A percentile compares a stretch with the other conserved stretches of the same genome.
Evolutionary conservation across 2,797 vertebrate species (phyloP).

Genomic region (Aeoliscus strigatus): DNA sequence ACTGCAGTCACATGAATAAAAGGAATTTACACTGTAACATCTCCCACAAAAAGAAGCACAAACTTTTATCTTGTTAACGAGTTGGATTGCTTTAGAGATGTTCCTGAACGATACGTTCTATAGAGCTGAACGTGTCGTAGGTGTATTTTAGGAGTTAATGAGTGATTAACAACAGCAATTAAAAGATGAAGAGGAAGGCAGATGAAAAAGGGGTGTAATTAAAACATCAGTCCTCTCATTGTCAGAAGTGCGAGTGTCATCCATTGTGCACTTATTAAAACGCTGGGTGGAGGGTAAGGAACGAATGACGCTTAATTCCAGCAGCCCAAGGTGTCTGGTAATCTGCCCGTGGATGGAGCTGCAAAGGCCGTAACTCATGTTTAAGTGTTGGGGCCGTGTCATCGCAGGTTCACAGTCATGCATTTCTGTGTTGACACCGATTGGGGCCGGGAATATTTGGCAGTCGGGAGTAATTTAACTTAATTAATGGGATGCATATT

Average conservation of each 20-base stretch:
- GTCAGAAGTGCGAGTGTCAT: slow-evolving; percentile 96
- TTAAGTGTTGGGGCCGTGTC: slow-evolving; percentile 96
- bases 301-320: slow-evolving; percentile 91
- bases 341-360: slow-evolving; percentile 94
- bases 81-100: slow-evolving; percentile 85
- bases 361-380: slow-evolving; percentile 95
- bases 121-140: slow-evolving; percentile 88
- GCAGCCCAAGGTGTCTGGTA: slow-evolving; percentile 96
- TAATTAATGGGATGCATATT: slow-evolving; percentile 99
- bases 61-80: slow-evolving; percentile 66
- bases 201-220: slow-evolving; percentile 87
- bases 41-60: slow-evolving; percentile 20
- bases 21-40: slow-evolving; percentile 7
- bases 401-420: slow-evolving; percentile 99
- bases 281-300: slow-evolving; percentile 78
- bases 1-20: slow-evolving; percentile 4
- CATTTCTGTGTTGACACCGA: slow-evolving; percentile 99
- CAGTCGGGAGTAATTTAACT: slow-evolving; percentile 99
- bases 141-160: slow-evolving; percentile 95
- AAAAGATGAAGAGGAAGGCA: slow-evolving; percentile 90
- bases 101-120: slow-evolving; percentile 90
- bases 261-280: slow-evolving; percentile 99
- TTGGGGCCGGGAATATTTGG: slow-evolving; percentile 96
- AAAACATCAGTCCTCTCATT: slow-evolving; percentile 98
- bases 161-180: slow-evolving; percentile 99